These are phyloP conservation scores for Microtus oregoni DNA, from an alignment of 2,113 vertebrate genomes.

Conservation along the genomic window DNA sequence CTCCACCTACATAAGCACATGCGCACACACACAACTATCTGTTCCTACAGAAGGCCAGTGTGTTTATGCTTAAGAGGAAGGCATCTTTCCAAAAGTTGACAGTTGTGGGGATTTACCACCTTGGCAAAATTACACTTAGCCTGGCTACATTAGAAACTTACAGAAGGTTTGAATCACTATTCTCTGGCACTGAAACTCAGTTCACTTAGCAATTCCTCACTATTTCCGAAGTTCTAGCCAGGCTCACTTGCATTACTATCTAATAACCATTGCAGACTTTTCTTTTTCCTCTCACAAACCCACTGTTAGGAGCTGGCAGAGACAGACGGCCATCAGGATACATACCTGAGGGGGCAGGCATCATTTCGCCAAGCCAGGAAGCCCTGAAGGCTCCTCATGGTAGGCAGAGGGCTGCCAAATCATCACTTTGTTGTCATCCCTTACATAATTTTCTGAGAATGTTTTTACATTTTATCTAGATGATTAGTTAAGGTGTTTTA, in stretches of 20 bases:
- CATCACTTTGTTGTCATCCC: constrained; percentile 52
- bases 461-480: constrained; percentile 51
- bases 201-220: not conserved
- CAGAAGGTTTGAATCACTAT: not conserved
- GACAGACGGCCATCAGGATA: constrained; percentile 50
- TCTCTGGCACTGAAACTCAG: not conserved
- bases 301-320: not conserved
- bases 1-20: not conserved
- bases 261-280: not conserved
- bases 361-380: constrained; percentile 19
- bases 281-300: not conserved
- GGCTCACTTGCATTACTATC: not conserved
- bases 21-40: not conserved
- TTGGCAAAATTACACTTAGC: not conserved
- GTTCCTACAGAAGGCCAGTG: not conserved
- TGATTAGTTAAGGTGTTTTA: not conserved
- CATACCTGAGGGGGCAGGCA: not conserved
- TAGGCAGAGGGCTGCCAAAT: constrained; percentile 50
- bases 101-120: not conserved
- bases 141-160: not conserved
- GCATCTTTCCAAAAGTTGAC: not conserved
- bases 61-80: not conserved
- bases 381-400: not conserved
- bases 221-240: not conserved
- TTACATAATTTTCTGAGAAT: constrained; percentile 35